Evolutionary conservation across 2,797 vertebrate genomes (phyloP).

Genomic region (Siniperca undulata): DNA sequence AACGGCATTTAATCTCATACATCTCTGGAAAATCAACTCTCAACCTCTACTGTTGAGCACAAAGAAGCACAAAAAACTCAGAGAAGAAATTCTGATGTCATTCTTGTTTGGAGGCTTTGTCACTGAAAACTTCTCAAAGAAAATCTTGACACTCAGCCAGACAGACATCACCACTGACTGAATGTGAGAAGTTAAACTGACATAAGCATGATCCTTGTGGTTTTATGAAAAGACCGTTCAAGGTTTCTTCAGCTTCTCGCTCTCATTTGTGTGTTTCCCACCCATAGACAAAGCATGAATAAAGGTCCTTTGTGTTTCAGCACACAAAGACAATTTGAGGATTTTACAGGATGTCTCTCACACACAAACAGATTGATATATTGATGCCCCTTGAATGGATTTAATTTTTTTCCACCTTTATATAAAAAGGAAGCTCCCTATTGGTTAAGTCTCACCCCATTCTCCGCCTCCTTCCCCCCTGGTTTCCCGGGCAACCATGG

Average conservation of each 20-base stretch:
- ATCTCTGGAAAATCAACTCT: background rate
- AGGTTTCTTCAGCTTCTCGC: slow-evolving; percentile 10
- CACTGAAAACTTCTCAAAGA: slow-evolving; percentile 7
- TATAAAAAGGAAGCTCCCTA: slow-evolving; percentile 69
- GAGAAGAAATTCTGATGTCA: background rate
- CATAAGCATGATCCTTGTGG: slow-evolving; percentile 15
- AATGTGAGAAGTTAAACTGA: slow-evolving; percentile 38
- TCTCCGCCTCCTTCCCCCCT: slow-evolving; percentile 67
- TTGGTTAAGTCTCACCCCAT: slow-evolving; percentile 70
- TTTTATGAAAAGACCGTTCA: slow-evolving; percentile 27
- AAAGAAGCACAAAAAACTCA: background rate
- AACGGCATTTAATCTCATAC: background rate
- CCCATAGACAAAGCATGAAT: slow-evolving; percentile 4
- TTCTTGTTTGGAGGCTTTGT: background rate
- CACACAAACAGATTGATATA: slow-evolving; percentile 30
- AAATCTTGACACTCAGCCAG: slow-evolving; percentile 1
- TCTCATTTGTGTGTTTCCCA: background rate
- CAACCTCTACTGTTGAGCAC: background rate
- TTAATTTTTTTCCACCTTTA: slow-evolving; percentile 56
- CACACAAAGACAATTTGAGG: slow-evolving; percentile 18
- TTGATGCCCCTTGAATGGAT: slow-evolving; percentile 58
- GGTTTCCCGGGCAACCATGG: slow-evolving; percentile 87
- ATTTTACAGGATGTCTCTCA: slow-evolving; percentile 48
- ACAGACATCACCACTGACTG: background rate
- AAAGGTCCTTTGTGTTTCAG: slow-evolving; percentile 37